Conservation (phyloP, 2,797 vertebrate genomes). For the Pantherophis alleghaniensis region DNA sequence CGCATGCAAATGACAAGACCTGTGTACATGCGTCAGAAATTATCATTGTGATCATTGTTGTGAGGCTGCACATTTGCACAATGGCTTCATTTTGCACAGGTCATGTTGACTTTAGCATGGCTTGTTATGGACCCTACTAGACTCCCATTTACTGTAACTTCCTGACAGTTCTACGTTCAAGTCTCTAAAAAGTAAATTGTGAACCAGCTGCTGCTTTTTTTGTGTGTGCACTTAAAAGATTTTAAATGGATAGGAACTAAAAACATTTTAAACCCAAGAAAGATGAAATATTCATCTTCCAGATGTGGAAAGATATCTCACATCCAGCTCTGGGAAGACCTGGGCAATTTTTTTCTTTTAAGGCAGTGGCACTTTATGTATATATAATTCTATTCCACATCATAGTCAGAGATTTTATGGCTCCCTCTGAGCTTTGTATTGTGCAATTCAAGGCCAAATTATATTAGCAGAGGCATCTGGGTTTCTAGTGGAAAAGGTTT, state of each 20-base stretch:
- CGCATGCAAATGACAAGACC: neutral
- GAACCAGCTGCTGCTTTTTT: neutral
- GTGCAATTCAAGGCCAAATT: neutral
- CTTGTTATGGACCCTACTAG: no score
- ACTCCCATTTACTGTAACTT: neutral
- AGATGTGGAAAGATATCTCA: neutral
- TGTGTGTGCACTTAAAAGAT: neutral
- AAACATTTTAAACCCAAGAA: neutral
- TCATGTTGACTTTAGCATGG: neutral
- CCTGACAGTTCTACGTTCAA: neutral
- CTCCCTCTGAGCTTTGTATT: neutral
- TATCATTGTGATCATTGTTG: neutral
- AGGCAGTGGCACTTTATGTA: neutral
- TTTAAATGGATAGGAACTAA: neutral
- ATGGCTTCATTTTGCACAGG: neutral
- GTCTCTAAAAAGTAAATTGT: neutral
- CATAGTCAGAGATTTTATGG: neutral
- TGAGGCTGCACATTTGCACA: neutral
- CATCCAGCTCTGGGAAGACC: neutral
- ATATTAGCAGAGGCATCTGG: conserved; percentile 14
- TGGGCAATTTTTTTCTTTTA: neutral
- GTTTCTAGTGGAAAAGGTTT: conserved; percentile 24
- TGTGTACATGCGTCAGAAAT: neutral
- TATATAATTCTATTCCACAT: neutral
- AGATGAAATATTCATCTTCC: neutral